Base-by-base conservation (phyloP, 1,140 invertebrate genomes). In the Chelonus insularis region DNA sequence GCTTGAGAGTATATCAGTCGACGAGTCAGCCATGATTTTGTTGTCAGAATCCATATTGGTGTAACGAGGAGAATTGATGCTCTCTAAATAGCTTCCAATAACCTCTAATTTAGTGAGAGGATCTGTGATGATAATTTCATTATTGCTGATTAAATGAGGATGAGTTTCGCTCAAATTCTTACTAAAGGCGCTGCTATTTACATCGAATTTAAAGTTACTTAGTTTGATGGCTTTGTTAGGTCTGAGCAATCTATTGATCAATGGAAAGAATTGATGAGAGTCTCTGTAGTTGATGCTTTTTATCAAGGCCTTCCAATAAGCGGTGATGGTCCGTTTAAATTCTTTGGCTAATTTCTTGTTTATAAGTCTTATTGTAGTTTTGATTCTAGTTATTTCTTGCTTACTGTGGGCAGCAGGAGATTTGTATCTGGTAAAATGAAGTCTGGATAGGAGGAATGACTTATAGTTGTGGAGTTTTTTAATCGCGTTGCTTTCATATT, bases 241-340 rank as follows among this genome's bases (percentile, higher is more conserved):
- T 11, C 60, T 12, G 6, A 63, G 25, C 0, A 57, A n/a, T 7
- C 9, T 57, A n/a, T 63, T 57, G 5, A 63, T 50, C 25, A 39
- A 39, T 1, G 57, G 57, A 23, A 59, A 59, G 18, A 55, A 61
- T 20, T 55, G 23, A 11, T 37, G n/a, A 4, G 57, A 36, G 16
- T 50, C 23, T 36, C 18, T 36, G 7, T 50, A 59, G 14, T 59
- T 59, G 16, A 64, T 55, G 12, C 37, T 56, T 21, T 56, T 50
- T 18, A 39, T 48, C n/a, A 52, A 25, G 6, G 36, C 39, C 36
- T 29, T 8, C 52, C 50, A 64, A 16, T 45, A 60, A 8, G 57
- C 34, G 11, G 45, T 50, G 1, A 47, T 32, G 1, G 51, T 12
- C 11, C 36, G 47, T 36, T 36, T 3, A 32, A 47, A 55, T 34